Evolutionary conservation across 1,140 invertebrate genomes (phyloP), one percentile per base, ranked within the genome.

Genomic region (Ridgeia piscesae): DNA sequence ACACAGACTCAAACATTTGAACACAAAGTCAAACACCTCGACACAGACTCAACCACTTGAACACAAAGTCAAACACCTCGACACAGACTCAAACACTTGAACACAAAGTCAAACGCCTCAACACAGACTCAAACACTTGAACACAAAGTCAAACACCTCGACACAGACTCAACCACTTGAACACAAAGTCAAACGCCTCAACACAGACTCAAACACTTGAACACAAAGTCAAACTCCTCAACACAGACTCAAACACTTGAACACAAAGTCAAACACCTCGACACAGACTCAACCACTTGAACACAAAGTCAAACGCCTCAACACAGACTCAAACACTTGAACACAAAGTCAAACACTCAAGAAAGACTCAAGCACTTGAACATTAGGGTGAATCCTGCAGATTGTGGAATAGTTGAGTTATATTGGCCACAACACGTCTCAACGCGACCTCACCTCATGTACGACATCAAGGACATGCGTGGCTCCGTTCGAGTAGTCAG

Each of bases 401-500:
- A n/a, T n/a, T n/a, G n/a, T n/a, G n/a, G n/a, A n/a, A n/a, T n/a
- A n/a, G n/a, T n/a, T n/a, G n/a, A n/a, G n/a, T n/a, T n/a, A n/a
- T n/a, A n/a, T n/a, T n/a, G n/a, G n/a, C n/a, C n/a, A n/a, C n/a
- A n/a, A 17, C 14, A 17, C 17, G 31, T 42, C 17, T 2, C 11
- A 21, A 17, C 4, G 33, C 0, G 0, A 42, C 91, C 91, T 88
- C 93, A 96, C 95, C 94, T 96, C 96, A 94, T 99, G 96, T 27
- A 96, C 95, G 8, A 97, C 95, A 94, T 96, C 96, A 9, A 97
- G 93, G 6, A 97, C 96, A 94, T 97, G 96, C 88, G 95, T 96
- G 50, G 96, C 96, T 88, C 96, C 99, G 94, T 99, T 98, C 93
- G 98, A 98, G 95, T 99, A 99, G 96, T 99, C 99, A 2, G 98